A percentile compares a stretch with the other conserved stretches of the same genome.
Conservation (phyloP, 2,797 vertebrate species). For the Trachurus trachurus region DNA sequence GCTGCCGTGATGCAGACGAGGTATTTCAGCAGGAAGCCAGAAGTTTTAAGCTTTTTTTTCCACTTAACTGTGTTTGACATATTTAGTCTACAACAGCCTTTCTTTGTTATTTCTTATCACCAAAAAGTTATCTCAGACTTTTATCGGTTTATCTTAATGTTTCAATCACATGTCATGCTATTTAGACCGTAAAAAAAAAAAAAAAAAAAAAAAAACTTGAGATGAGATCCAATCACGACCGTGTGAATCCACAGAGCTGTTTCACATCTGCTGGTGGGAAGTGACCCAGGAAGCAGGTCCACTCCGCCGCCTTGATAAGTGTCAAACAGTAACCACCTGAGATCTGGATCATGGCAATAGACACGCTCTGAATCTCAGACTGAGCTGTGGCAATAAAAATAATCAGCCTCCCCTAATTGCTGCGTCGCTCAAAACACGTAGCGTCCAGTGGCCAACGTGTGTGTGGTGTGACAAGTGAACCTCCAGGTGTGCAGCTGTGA, state of each 20-base stretch:
- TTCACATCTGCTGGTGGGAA: constrained; percentile 10
- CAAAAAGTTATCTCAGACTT: neutral
- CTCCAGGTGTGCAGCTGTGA: constrained; percentile 29
- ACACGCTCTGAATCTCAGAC: neutral
- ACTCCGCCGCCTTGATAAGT: neutral
- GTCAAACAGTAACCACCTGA: neutral
- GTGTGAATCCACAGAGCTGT: neutral
- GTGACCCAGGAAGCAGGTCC: constrained; percentile 14
- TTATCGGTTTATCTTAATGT: neutral
- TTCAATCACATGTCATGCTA: constrained; percentile 1
- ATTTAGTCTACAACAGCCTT: too few relatives aligned
- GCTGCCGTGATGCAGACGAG: neutral
- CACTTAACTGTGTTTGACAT: neutral
- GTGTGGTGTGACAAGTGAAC: constrained; percentile 15
- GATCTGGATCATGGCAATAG: neutral
- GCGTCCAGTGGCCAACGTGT: neutral
- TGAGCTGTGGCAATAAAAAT: neutral
- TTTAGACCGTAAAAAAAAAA: neutral
- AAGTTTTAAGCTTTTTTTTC: neutral
- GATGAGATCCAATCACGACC: neutral
- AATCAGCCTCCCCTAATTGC: constrained; percentile 26
- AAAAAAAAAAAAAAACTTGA: neutral
- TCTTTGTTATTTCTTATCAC: neutral
- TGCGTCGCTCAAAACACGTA: neutral
- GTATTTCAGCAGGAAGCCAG: neutral